Conservation (phyloP, 2,113 vertebrate species). For the Trachemys scripta region DNA sequence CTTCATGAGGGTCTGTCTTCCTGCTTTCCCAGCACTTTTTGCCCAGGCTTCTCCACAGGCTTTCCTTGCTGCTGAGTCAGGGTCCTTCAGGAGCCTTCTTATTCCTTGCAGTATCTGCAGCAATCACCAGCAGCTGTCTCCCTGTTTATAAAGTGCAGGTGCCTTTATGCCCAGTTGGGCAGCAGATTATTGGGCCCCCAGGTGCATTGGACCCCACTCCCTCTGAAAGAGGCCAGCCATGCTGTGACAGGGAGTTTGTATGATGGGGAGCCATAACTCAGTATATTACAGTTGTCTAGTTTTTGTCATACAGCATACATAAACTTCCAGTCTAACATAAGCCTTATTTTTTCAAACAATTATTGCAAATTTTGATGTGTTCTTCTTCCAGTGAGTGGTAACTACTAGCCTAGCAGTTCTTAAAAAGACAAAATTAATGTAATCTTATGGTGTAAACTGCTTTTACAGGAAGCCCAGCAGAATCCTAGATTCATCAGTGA, state of each 20-base stretch:
- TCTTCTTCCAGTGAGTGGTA: constrained; percentile 21
- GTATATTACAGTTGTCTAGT: background rate
- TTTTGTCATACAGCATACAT: background rate
- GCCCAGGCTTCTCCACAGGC: background rate
- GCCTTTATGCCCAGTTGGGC: background rate
- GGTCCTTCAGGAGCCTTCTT: background rate
- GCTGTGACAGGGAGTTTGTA: background rate
- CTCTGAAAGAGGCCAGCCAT: background rate
- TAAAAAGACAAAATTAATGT: background rate
- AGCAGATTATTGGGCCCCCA: too few species aligned
- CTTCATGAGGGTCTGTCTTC: background rate
- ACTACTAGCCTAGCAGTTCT: background rate
- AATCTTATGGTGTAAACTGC: constrained; percentile 19
- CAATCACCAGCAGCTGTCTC: background rate
- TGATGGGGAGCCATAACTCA: background rate
- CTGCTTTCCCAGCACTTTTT: background rate
- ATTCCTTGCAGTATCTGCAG: background rate
- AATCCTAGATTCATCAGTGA: background rate
- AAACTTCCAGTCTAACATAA: background rate
- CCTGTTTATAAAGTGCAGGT: background rate
- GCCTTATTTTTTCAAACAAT: background rate
- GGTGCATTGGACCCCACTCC: background rate
- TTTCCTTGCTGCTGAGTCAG: background rate
- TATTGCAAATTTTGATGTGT: background rate
- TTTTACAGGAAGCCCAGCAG: background rate